Conservation (phyloP, 2,113 vertebrate species). For the Capreolus pygargus region DNA sequence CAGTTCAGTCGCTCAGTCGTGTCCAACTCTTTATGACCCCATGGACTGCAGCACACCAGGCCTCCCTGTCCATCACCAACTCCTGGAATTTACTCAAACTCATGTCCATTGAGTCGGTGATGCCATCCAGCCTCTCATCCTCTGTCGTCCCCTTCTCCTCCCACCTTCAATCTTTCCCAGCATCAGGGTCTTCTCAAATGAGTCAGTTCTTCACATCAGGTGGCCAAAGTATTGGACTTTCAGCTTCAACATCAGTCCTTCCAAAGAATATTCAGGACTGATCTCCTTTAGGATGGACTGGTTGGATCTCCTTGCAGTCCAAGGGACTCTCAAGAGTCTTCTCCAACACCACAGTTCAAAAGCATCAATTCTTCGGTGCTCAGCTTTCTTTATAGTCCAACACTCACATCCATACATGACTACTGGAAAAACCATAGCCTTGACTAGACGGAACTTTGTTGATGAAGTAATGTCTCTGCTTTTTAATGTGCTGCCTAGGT, state of each 20-base stretch:
- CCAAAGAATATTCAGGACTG: neutral
- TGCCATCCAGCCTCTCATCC: neutral
- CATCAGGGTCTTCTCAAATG: neutral
- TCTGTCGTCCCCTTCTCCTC: neutral
- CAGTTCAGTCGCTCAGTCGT: fast-evolving
- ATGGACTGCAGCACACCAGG: neutral
- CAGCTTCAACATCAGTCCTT: neutral
- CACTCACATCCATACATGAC: neutral
- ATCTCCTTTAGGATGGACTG: neutral
- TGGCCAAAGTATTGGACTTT: neutral
- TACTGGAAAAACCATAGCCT: neutral
- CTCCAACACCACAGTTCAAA: neutral
- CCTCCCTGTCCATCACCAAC: neutral
- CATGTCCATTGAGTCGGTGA: neutral
- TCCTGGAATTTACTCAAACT: neutral
- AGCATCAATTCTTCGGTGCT: neutral
- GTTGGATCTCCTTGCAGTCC: neutral
- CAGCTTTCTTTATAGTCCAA: neutral
- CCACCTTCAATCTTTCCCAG: neutral
- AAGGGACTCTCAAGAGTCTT: neutral
- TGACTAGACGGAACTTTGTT: neutral
- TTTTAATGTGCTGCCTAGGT: neutral
- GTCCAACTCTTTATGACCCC: neutral
- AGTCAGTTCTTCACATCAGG: neutral
- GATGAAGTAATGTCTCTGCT: neutral